Evolutionary conservation across 2,113 vertebrate genomes (phyloP), one percentile per base, ranked within the genome.

Genomic region (Rana temporaria): DNA sequence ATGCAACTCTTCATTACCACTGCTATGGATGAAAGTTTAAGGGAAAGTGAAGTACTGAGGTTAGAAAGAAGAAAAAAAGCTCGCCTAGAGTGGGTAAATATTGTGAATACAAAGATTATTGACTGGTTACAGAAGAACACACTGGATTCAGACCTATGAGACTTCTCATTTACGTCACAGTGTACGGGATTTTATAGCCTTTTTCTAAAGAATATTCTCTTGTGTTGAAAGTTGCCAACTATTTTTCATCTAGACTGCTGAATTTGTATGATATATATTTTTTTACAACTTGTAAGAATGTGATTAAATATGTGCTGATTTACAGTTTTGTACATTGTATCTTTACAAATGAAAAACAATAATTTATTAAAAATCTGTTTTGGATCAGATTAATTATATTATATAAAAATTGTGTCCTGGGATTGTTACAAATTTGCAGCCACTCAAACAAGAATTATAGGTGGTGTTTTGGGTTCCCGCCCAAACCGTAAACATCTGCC

Each of bases 51-150:
- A 18, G 89, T 89, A 12, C 24, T 88, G 12, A 75, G 76, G 2
- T 56, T 93, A 69, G 86, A 92, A 79, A 14, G 42, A 22, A 85
- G 85, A 73, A 92, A 89, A 86, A 81, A 26, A 8, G 56, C 85
- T 72, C 91, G 90, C 77, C 70, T 79, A 67, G 84, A 90, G 86
- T 90, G 38, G 76, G 88, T 65, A 85, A 60, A 86, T 65, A 78
- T 17, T 32, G 22, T 55, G 12, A 30, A 83, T 19, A 79, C 17
- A 32, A 84, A 81, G 87, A 76, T 90, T 75, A 71, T 84, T 55
- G 86, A 22, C 0, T 95, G 94, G 93, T 85, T 95, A 71, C 72
- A 22, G 85, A 87, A 90, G 60, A 92, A 95, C 79, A 16, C 87
- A 83, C 84, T 80, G 52, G 55, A 81, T 5, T 63, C 62, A 83